Conservation (phyloP, 2,113 vertebrate genomes). For the Ceuthmochares aereus region DNA sequence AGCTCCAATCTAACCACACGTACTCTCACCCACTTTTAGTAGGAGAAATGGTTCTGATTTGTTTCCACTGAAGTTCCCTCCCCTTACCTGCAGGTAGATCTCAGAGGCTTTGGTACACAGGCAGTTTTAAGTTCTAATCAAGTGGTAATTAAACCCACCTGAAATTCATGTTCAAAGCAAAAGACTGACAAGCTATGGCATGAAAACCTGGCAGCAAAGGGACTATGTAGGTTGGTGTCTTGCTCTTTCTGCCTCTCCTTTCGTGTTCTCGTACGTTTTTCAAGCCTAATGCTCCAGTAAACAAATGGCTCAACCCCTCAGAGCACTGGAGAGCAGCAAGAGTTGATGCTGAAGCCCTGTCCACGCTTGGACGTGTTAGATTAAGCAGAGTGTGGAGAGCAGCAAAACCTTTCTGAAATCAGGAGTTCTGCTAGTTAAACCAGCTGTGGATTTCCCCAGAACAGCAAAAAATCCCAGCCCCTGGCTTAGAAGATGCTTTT, state of each 20-base stretch:
- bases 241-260: not conserved
- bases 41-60: not conserved
- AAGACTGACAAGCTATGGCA: constrained; percentile 14
- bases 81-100: not conserved
- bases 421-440: not conserved
- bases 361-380: not conserved
- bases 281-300: constrained; percentile 51
- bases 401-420: not conserved
- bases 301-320: constrained; percentile 11
- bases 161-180: constrained; percentile 29
- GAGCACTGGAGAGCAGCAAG: not conserved
- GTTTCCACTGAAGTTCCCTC: not conserved
- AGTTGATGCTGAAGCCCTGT: not conserved
- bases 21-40: not conserved
- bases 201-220: not conserved
- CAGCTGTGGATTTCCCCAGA: not conserved
- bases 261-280: constrained; percentile 39
- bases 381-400: not conserved
- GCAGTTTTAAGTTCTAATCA: not conserved
- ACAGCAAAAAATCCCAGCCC: not conserved
- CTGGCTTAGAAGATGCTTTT: not conserved
- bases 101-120: not conserved
- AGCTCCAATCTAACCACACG: not conserved
- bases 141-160: not conserved
- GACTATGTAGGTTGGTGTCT: not conserved